Conservation (phyloP, 2,888 invertebrate genomes). For the Drosophila limbata region DNA sequence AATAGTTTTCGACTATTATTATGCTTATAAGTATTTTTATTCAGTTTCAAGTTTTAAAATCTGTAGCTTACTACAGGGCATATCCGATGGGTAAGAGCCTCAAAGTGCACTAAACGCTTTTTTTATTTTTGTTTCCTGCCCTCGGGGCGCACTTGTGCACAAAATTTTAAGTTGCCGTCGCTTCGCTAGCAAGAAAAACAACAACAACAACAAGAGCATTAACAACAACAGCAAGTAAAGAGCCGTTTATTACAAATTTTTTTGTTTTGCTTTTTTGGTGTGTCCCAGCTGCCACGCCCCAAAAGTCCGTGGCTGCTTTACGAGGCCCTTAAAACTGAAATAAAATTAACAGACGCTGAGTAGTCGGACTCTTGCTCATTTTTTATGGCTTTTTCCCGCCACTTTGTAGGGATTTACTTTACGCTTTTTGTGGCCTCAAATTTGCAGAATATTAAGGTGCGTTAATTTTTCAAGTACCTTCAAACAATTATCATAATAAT, state of each 20-base stretch:
- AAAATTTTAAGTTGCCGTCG: constrained; percentile 52
- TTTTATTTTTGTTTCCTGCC: constrained; percentile 25
- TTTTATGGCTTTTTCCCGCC: constrained; percentile 51
- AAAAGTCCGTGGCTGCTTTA: constrained; percentile 45
- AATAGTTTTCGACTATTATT: background rate
- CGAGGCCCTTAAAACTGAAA: constrained; percentile 68
- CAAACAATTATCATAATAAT: constrained; percentile 57
- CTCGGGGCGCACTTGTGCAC: constrained; percentile 37
- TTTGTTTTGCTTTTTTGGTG: constrained; percentile 5
- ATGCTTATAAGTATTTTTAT: background rate
- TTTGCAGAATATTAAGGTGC: constrained; percentile 57
- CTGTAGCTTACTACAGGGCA: background rate
- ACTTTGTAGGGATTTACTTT: constrained; percentile 62
- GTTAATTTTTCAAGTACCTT: constrained; percentile 59
- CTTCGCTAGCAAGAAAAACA: constrained; percentile 30
- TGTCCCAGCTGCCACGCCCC: constrained; percentile 30
- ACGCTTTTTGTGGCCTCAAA: constrained; percentile 50
- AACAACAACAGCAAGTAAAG: constrained; percentile 7
- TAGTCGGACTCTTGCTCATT: constrained; percentile 66
- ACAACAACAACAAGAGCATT: background rate
- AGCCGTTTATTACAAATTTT: constrained; percentile 55
- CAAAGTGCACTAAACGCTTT: constrained; percentile 44
- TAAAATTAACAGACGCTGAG: constrained; percentile 74
- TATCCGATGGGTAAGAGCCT: constrained; percentile 5
- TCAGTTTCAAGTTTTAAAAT: background rate